Percentiles rank a stretch among this genome's conserved stretches.
Conservation (phyloP, 2,113 vertebrate genomes). For the Polypterus bichir region DNA sequence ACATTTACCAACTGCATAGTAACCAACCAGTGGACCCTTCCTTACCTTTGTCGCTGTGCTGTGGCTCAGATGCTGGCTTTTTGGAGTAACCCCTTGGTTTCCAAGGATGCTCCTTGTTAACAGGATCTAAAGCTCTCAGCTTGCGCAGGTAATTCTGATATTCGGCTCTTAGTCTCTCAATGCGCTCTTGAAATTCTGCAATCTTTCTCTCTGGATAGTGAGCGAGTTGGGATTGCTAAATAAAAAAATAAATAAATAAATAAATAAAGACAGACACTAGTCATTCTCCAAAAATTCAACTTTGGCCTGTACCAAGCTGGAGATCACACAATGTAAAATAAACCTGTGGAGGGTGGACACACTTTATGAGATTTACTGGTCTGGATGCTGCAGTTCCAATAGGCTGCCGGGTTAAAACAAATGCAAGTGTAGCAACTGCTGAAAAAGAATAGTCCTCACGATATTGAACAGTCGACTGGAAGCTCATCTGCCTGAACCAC, state of each 20-base stretch:
- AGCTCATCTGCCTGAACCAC: too few species aligned
- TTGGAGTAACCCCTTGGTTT: slow-evolving; percentile 52
- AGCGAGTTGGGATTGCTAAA: slow-evolving; percentile 55
- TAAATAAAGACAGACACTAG: too few species aligned
- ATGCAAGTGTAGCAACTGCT: too few species aligned
- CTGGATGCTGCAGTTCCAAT: too few species aligned
- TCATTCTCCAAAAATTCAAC: too few species aligned
- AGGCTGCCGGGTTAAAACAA: too few species aligned
- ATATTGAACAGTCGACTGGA: too few species aligned
- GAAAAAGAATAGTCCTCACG: too few species aligned
- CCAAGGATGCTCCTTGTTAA: slow-evolving; percentile 55
- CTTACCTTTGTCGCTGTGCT: slow-evolving; percentile 15
- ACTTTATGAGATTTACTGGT: too few species aligned
- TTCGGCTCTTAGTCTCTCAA: slow-evolving; percentile 47
- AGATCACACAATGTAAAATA: too few species aligned
- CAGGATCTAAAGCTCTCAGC: slow-evolving; percentile 45
- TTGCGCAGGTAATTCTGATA: slow-evolving; percentile 50
- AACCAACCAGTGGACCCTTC: background rate
- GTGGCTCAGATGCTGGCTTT: slow-evolving; percentile 23
- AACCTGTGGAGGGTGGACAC: too few species aligned
- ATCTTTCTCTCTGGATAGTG: slow-evolving; percentile 67
- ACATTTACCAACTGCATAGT: slow-evolving; percentile 21
- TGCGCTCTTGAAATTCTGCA: slow-evolving; percentile 46
- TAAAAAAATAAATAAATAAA: slow-evolving; percentile 1
- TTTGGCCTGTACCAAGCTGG: too few species aligned